Evolutionary conservation across 2,113 vertebrate genomes (phyloP), one percentile per base, ranked within the genome.

Genomic region (Mixornis gularis): DNA sequence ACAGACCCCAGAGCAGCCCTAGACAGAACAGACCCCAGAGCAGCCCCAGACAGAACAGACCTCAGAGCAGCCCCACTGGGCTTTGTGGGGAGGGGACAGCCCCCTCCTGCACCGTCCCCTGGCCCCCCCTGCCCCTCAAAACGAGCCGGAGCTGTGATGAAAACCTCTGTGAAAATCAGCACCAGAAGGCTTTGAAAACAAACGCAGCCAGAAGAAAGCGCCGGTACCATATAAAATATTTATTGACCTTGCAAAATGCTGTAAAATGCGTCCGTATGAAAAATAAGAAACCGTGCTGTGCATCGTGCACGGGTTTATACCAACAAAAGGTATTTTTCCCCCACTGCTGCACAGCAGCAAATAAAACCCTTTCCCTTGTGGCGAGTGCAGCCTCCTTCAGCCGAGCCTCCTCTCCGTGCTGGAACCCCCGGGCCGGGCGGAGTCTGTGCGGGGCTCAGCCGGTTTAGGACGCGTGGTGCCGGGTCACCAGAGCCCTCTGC

Each of bases 261-360:
- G 86, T 92, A 83, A 96, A 96, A 94, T 12, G 81, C 49, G 62
- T 85, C 55, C 71, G 87, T 93, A 95, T 87, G 77, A 48, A 96
- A 97, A 96, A 94, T 95, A 97, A 96, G 94, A 95, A 79, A 78
- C 77, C 87, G 4, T 17, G 92, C 93, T 64, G 66, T 92, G 73
- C 92, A 3, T 46, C 38, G 84, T 44, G 86, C 95, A 95, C 96
- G 73, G 51, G 27, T 89, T 38, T 26, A 93, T 92, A 95, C 93
- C 95, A 93, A 94, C 55, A 94, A 96, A 92, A 97, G 96, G 82
- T 93, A 89, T 94, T 81, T 86, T 71, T 63, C 30, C 88, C 88
- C 59, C 90, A 79, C 94, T 94, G 97, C 98, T 98, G 97, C 98
- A 97, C 90, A 70, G 98, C 98, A 98, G 98, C 98, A 97, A 98